phyloP scores from a whole-genome alignment of 2,888 invertebrate genomes.

The Drosophila anceps region DNA sequence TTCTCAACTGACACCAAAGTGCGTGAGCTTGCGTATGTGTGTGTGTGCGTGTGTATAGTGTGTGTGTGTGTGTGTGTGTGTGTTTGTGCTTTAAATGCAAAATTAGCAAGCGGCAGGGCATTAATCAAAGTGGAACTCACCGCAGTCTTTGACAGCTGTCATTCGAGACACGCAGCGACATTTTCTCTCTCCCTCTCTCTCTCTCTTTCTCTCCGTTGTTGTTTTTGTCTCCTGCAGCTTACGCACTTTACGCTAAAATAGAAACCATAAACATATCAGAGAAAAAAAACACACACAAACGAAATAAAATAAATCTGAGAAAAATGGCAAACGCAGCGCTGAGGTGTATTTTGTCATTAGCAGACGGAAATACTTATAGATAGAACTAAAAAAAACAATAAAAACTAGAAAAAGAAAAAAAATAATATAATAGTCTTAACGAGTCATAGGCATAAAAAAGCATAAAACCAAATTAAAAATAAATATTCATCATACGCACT shows the following conservation, averaged over 20 bases:
- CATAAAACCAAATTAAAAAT: conserved; percentile 37
- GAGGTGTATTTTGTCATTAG: conserved; percentile 57
- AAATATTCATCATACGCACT: conserved; percentile 67
- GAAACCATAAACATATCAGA: conserved; percentile 48
- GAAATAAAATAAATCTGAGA: conserved; percentile 15
- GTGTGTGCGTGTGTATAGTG: conserved; percentile 4
- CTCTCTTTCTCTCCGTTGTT: conserved; percentile 16
- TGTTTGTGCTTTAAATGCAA: conserved; percentile 55
- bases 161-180: conserved; percentile 63
- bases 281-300: neutral
- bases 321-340: conserved; percentile 26
- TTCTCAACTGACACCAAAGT: conserved; percentile 32
- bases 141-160: conserved; percentile 73
- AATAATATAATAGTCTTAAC: conserved; percentile 37
- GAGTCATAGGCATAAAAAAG: conserved; percentile 35
- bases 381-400: conserved; percentile 16
- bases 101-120: conserved; percentile 56
- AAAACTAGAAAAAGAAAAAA: conserved; percentile 8
- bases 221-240: conserved; percentile 61
- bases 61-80: conserved; percentile 5
- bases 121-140: conserved; percentile 60
- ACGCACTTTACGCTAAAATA: conserved; percentile 69
- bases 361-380: conserved; percentile 61
- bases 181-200: conserved; percentile 24
- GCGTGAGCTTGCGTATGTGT: conserved; percentile 19